Evolutionary conservation across 1,140 invertebrate species (phyloP), one percentile per base, ranked within the genome.

Genomic region (Globodera ellingtonae): DNA sequence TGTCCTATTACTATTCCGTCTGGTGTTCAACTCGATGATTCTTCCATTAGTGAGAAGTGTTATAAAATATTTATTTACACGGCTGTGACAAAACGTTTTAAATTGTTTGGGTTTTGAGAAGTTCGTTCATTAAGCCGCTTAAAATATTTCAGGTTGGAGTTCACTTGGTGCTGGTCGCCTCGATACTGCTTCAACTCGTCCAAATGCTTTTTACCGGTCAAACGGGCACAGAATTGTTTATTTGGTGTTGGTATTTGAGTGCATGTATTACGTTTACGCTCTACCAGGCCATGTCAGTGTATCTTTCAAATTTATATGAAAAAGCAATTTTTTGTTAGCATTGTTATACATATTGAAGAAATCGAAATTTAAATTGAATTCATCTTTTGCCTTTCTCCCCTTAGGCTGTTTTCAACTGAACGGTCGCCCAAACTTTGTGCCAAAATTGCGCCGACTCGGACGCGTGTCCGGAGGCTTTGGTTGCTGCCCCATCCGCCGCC

Each of bases 171-270:
- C 62, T 75, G 62, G 65, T 75, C 35, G 46, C 46, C 62, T 75
- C 73, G 18, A 75, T 75, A 18, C 21, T 75, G 73, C 62, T 75
- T 24, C 73, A 75, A 59, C 73, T 75, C 44, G 18, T 75, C 52
- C 73, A 75, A 59, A 59, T 75, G 52, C 62, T 75, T 21, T 18
- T 52, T 35, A 18, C 24, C 15, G 73, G 47, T 18, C 73, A 75
- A 47, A 18, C 50, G 5, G 52, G 52, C 52, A 75, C 73, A 8
- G 73, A 75, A 59, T 59, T 75, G 35, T 75, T 75, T 24, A 66
- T 75, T 59, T 75, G 73, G 73, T 75, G 52, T 59, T 75, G 73
- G 73, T 75, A 75, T 59, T 35, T 75, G 62, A 75, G 73, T 66
- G 73, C 73, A 15, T 75, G 73, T 59, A 35, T 75, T 24, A 75